Base-by-base conservation (phyloP, 1,140 invertebrate genomes). In the Chironomus tepperi region DNA sequence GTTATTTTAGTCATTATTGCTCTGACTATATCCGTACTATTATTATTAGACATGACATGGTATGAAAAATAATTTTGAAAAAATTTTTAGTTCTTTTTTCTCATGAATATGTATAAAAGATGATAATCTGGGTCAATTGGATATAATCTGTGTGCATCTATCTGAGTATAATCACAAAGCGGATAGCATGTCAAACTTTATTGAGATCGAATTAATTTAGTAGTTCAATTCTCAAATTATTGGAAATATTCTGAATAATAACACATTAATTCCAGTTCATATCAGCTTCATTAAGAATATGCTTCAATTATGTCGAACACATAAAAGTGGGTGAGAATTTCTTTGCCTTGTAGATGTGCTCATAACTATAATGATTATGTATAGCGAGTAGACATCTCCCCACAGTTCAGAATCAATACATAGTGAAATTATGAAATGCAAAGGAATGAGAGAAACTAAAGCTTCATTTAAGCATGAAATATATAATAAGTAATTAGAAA, bases 401-500 rank as follows among this genome's bases (percentile, higher is more conserved):
- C n/a, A n/a, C n/a, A 34, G 5, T 34, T 34, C 24, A 34, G 24
- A n/a, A 34, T 57, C n/a, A n/a, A 57, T 57, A 5, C 12, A 57
- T 57, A 57, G 15, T 57, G 15, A 57, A 57, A 57, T 57, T 57
- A 57, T 57, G 47, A 57, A 47, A 1, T 15, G 47, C 12, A 57
- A n/a, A 15, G n/a, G 47, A 57, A n/a, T n/a, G 47, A 57, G 43
- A 47, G 8, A 57, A 15, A 15, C 12, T n/a, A 12, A 12, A 57
- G n/a, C 12, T 57, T 57, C 12, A 47, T 57, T 57, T 3, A n/a
- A 57, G 47, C 47, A n/a, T 57, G 47, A 57, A 57, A 57, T 15
- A 57, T n/a, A 57, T 57, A 57, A 57, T 57, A 57, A 12, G 8
- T n/a, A 57, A 57, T 57, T 57, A 57, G 47, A 57, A 57, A 57